A percentile compares a stretch with the other conserved stretches of the same genome.
phyloP scores from a whole-genome alignment of 2,888 invertebrate genomes.

The Microplitis manilae region DNA sequence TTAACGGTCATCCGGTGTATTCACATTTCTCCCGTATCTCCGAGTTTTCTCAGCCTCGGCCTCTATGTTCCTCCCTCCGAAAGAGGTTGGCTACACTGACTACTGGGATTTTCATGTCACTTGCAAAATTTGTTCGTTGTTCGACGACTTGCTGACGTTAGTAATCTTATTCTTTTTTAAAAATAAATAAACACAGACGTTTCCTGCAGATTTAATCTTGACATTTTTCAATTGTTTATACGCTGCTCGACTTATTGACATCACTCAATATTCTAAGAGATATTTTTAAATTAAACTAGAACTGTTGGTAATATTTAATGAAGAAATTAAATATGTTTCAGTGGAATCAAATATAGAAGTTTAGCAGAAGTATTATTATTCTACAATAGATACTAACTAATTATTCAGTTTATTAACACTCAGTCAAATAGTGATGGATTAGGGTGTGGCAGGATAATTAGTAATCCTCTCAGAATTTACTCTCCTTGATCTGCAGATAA shows the following conservation, averaged over 20 bases:
- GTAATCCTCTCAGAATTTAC: not conserved
- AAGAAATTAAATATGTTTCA: not conserved
- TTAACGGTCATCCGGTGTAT: constrained; percentile 51
- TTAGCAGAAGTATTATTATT: not conserved
- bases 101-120: constrained; percentile 13
- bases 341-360: not conserved
- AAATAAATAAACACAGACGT: not conserved
- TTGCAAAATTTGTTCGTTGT: constrained; percentile 5
- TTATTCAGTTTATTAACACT: not conserved
- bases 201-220: not conserved
- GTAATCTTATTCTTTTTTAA: not conserved
- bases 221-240: not conserved
- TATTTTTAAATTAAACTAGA: not conserved
- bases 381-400: not conserved
- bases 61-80: not conserved
- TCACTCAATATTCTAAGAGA: not conserved
- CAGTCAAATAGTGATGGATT: not conserved
- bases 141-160: not conserved
- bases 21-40: constrained; percentile 29
- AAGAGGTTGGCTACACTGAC: not conserved
- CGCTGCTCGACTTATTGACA: not conserved
- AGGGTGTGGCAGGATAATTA: not conserved
- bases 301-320: not conserved
- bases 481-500: not conserved
- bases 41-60: constrained; percentile 8